Conservation (phyloP, 2,797 vertebrate species). For the Crax fasciolata region DNA sequence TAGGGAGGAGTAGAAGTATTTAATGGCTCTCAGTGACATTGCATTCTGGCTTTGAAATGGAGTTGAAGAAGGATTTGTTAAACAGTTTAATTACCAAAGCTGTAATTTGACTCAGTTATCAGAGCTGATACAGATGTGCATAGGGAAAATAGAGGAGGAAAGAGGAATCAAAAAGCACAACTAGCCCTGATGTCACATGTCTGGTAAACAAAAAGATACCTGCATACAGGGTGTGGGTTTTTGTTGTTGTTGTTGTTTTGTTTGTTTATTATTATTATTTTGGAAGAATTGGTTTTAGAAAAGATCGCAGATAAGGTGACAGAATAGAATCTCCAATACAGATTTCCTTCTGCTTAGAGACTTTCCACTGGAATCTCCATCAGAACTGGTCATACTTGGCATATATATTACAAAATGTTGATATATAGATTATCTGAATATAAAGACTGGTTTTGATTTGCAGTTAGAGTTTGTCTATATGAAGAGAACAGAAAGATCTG, state of each 20-base stretch:
- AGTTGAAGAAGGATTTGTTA: not conserved
- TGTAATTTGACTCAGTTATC: not conserved
- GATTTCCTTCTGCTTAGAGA: not conserved
- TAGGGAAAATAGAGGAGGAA: not conserved
- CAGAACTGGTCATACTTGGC: not conserved
- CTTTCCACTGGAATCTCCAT: not conserved
- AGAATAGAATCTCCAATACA: not conserved
- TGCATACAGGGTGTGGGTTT: not conserved
- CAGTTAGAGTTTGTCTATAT: not conserved
- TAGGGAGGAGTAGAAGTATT: not conserved
- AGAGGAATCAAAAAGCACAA: not conserved
- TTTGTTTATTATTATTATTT: not conserved
- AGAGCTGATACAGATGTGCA: not conserved
- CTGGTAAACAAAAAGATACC: not conserved
- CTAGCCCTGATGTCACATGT: not conserved
- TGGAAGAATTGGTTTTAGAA: not conserved
- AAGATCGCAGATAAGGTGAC: not conserved
- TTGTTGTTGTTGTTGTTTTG: not conserved
- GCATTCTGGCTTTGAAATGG: not conserved
- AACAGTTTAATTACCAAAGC: slow-evolving; percentile 1
- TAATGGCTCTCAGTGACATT: not conserved
- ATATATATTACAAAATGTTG: not conserved
- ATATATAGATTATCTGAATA: not conserved
- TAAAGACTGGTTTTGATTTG: not conserved
- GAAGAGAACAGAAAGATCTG: not conserved